phyloP scores from a whole-genome alignment of 2,113 vertebrate species.

The Seriola quinqueradiata region DNA sequence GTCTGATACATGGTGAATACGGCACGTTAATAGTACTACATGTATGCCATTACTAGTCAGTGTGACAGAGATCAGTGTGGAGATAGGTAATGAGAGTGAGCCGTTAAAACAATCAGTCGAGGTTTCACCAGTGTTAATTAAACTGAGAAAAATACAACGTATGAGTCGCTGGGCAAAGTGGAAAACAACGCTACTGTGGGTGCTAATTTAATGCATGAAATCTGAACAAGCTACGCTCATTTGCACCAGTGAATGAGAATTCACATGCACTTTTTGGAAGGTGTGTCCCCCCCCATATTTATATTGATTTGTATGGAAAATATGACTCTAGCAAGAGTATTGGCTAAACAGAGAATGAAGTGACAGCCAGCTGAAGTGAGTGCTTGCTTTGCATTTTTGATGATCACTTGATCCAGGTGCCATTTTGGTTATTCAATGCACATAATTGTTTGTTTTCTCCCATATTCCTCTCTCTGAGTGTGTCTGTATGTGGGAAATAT shows the following conservation, averaged over 20 bases:
- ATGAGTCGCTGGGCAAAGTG: neutral
- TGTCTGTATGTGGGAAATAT: neutral
- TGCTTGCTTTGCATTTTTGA: slow-evolving; percentile 19
- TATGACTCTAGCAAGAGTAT: neutral
- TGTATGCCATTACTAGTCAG: slow-evolving; percentile 49
- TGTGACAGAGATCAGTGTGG: slow-evolving; percentile 55
- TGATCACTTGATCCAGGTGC: slow-evolving; percentile 3
- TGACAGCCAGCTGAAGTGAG: slow-evolving; percentile 19
- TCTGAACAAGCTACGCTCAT: neutral
- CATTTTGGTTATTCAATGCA: neutral
- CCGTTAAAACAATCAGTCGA: slow-evolving; percentile 47
- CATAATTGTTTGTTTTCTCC: neutral
- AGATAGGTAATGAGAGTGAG: slow-evolving; percentile 63
- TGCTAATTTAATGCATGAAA: slow-evolving; percentile 38
- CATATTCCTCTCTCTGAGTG: neutral
- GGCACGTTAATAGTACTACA: slow-evolving; percentile 43
- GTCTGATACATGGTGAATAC: slow-evolving; percentile 27
- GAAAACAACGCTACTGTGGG: slow-evolving; percentile 23
- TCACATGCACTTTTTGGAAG: neutral
- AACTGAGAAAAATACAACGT: slow-evolving; percentile 34
- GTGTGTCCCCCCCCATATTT: slow-evolving; percentile 1
- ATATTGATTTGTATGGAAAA: slow-evolving; percentile 35
- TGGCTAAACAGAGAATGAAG: slow-evolving; percentile 19
- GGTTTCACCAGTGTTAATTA: slow-evolving; percentile 64
- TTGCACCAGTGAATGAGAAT: neutral